Base-by-base conservation (phyloP, 2,888 invertebrate genomes). In the Augiades crinisus region DNA sequence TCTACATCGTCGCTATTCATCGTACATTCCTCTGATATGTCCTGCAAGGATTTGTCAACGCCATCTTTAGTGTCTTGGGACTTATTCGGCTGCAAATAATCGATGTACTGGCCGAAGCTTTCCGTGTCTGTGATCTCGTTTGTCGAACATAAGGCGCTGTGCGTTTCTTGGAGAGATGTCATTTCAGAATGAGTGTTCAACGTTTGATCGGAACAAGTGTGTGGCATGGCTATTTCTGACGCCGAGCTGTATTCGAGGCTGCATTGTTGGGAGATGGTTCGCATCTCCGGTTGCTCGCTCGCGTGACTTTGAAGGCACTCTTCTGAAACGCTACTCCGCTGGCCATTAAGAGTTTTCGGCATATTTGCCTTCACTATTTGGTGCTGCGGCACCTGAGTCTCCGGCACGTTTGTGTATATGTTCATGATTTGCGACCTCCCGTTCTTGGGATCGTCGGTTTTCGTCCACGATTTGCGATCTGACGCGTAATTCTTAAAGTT, bases 231-330 rank as follows among this genome's bases (percentile, higher is more conserved):
- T 58, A 85, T 86, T 71, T 90, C 89, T 1, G 90, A 90, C 0
- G 92, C 91, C 0, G 94, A 93, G 57, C 92, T 93, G 64, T 93
- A 94, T 65, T 94, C 94, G 38, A 94, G 77, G 53, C 93, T 94
- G 62, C 94, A 94, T 59, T 94, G 94, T 61, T 94, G 94, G 0
- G 94, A 94, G 19, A 94, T 92, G 0, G 93, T 93, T 16, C 93
- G 81, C 90, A 93, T 90, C 57, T 88, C 88, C 2, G 90, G 89
- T 36, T 74, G 82, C 17, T 85, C 86, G 30, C 65, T 69, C 0
- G 84, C 83, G 13, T 83, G 82, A 46, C 84, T 85, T 50, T 85
- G 84, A 30, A 90, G 62, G 22, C 87, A 88, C 56, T 90, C 90
- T 27, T 88, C 89, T 0, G 89, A 89, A 1, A 84, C 83, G 31